A percentile compares a stretch with the other conserved stretches of the same genome.
phyloP scores from a whole-genome alignment of 2,113 vertebrate genomes.

The Sinosuthora webbiana region DNA sequence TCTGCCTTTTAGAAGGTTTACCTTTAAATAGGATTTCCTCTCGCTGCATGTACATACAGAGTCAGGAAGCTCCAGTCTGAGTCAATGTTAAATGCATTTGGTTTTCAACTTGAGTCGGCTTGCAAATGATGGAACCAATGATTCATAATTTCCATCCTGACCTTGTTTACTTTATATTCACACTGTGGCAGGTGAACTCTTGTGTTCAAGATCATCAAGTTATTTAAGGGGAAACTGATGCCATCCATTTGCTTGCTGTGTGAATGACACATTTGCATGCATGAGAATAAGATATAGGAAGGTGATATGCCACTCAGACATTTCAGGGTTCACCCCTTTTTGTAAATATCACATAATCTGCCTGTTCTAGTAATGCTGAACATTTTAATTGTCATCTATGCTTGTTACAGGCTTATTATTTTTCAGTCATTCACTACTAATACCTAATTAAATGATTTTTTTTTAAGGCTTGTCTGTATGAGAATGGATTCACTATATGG shows the following conservation, averaged over 20 bases:
- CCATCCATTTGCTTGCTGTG: background rate
- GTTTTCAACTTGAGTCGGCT: constrained; percentile 59
- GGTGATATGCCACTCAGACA: background rate
- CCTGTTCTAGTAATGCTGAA: background rate
- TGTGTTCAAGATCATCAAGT: background rate
- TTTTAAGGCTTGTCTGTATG: background rate
- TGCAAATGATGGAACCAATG: constrained; percentile 62
- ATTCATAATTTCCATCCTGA: constrained; percentile 71
- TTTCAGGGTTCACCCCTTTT: background rate
- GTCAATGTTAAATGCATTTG: constrained; percentile 68
- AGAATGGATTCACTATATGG: background rate
- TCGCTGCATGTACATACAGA: constrained; percentile 3
- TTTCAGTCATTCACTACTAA: background rate
- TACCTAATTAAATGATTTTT: background rate
- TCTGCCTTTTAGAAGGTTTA: constrained; percentile 35
- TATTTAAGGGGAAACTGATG: background rate
- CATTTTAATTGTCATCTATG: background rate
- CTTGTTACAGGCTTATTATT: background rate
- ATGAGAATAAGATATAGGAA: background rate
- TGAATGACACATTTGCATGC: background rate
- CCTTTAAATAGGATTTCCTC: constrained; percentile 71
- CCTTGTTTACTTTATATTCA: constrained; percentile 38
- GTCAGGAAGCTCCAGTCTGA: constrained; percentile 70
- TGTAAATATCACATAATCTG: background rate
- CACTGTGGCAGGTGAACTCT: constrained; percentile 25